Evolutionary conservation across 2,797 vertebrate species (phyloP), one percentile per base, ranked within the genome.

Genomic region (Muraenolepis orangiensis): DNA sequence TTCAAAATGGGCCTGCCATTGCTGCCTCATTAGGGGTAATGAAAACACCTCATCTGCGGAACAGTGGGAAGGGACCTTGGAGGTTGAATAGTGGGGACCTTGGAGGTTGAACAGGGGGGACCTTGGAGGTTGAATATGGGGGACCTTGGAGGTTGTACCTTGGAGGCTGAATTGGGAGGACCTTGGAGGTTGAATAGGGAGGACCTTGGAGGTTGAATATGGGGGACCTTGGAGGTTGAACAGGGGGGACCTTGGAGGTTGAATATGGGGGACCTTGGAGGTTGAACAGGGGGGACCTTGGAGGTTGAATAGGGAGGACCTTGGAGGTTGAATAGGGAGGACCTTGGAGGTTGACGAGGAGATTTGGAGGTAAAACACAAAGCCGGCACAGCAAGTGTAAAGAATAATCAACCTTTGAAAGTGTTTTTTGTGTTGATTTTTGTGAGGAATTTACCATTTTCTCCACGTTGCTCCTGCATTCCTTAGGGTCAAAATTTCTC

Each of bases 1-100:
- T 46, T 78, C 23, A 74, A 80, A 76, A 81, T 73, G 72, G 75
- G 68, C 38, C 66, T 42, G 80, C 72, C 28, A 13, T 72, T 75
- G 81, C 71, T 77, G 72, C 20, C 18, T 5, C 42, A 46, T 46
- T 46, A 18, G 42, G 16, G 42, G 42, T 46, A 18, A 46, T 46
- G 16, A 20, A 20, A 46, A 20, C 14, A 46, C 20, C 0, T 0
- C 14, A 46, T 46, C 51, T 57, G 51, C 23, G 51, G 51, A 57
- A n/a, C n/a, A n/a, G n/a, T n/a, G n/a, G n/a, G n/a, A n/a, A n/a
- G n/a, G n/a, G n/a, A n/a, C n/a, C n/a, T n/a, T n/a, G n/a, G n/a
- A n/a, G n/a, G n/a, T n/a, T n/a, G n/a, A n/a, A 57, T 57, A 57
- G 18, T 18, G 46, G 20, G n/a, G 51, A 57, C 51, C 51, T 46